A percentile compares a stretch with the other conserved stretches of the same genome.
These are phyloP conservation scores for Clarias laeviceps DNA, from an alignment of 2,797 vertebrate species.

Conservation along the genomic window DNA sequence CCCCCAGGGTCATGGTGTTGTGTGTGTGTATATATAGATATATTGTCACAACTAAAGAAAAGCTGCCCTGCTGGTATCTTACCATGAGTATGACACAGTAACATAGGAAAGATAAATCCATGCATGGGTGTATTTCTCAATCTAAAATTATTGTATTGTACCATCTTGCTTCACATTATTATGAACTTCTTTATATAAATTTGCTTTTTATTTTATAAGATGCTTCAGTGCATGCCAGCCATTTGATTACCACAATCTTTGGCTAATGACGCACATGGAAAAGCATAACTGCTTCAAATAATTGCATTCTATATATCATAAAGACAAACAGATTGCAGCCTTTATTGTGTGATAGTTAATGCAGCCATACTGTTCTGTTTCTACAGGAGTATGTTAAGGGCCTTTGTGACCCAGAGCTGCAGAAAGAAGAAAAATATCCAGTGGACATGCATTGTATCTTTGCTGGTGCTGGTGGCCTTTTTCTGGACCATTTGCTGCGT, in stretches of 20 bases:
- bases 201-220: not conserved
- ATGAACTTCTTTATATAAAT: not conserved
- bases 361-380: constrained; percentile 18
- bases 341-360: constrained; percentile 21
- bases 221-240: too few relatives aligned
- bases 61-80: not conserved
- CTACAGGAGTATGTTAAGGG: constrained; percentile 92
- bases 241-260: not conserved
- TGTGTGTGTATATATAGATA: not conserved
- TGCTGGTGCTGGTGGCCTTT: constrained; percentile 85
- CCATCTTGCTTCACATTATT: not conserved
- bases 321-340: not conserved
- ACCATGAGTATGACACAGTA: not conserved
- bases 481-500: constrained; percentile 86
- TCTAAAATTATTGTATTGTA: not conserved
- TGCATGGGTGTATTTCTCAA: not conserved
- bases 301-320: not conserved
- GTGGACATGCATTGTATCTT: constrained; percentile 98
- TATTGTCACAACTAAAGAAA: not conserved
- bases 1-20: not conserved
- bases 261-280: not conserved
- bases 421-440: constrained; percentile 87
- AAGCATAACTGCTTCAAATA: not conserved
- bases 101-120: not conserved
- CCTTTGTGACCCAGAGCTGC: constrained; percentile 91